Base-by-base conservation (phyloP, 1,140 invertebrate genomes). In the Antheraea mylitta region DNA sequence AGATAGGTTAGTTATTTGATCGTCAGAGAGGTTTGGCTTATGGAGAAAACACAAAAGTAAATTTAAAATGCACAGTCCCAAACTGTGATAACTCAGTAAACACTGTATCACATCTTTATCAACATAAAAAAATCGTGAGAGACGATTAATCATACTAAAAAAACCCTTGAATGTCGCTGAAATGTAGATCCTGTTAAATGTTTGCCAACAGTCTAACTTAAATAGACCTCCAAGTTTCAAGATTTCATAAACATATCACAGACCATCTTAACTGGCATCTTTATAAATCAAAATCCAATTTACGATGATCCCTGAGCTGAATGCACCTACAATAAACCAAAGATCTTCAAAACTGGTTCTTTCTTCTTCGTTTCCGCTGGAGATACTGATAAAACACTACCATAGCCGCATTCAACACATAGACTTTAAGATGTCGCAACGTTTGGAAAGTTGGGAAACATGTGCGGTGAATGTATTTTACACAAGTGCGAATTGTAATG, bases 321-420 rank as follows among this genome's bases (percentile, higher is more conserved):
- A 53, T 16, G 16, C 10, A 53, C 16, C 0, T 53, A 16, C 16
- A 53, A 53, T 2, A 53, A 13, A 16, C 16, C 45, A 53, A 16
- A n/a, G 10, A 53, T 13, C 45, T 13, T 16, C 45, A 53, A 53
- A 53, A 53, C 16, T 53, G 45, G 45, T 53, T 53, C 58, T 7
- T 64, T 64, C 66, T 66, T 71, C 73, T 61, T 72, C 65, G 73
- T 78, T 79, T 86, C 82, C 85, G 82, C 69, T 86, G 74, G 81
- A 76, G 76, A 81, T 85, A 83, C 72, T 80, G 83, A 87, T 85
- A 86, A 82, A 70, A 53, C 45, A 53, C 13, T 61, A 61, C 60
- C 60, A 71, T 86, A 82, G 76, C 83, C 67, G 72, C 76, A 83
- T 76, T 60, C 73, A 64, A 22, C 64, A 38, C 66, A 69, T 53